phyloP scores from a whole-genome alignment of 2,113 vertebrate species.

The Oxyruncus cristatus region DNA sequence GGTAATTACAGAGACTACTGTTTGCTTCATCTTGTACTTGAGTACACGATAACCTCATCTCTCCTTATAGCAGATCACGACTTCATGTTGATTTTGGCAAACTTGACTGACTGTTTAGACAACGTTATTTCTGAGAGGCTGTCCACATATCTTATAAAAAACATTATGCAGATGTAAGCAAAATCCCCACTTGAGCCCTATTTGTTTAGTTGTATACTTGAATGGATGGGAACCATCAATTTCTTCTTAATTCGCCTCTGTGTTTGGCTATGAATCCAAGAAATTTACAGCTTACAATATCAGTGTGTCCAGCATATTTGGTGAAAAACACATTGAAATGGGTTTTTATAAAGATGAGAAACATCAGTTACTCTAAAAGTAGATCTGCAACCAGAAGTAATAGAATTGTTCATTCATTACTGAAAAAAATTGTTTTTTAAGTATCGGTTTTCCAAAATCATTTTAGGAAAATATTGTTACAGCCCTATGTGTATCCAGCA shows the following conservation, averaged over 20 bases:
- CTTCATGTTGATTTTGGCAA: background rate
- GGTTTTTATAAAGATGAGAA: background rate
- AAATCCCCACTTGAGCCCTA: background rate
- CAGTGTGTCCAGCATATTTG: background rate
- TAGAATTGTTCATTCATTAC: background rate
- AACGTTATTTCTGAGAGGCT: background rate
- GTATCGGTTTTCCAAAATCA: background rate
- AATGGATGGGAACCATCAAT: background rate
- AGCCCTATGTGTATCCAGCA: background rate
- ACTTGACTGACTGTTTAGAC: background rate
- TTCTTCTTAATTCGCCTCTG: background rate
- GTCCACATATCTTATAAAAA: background rate
- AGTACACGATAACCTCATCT: background rate
- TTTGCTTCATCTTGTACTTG: background rate
- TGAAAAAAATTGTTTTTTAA: background rate
- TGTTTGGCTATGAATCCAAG: background rate
- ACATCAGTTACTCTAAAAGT: background rate
- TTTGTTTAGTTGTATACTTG: background rate
- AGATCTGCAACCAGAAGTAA: background rate
- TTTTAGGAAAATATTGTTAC: background rate
- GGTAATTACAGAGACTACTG: background rate
- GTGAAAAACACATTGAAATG: background rate
- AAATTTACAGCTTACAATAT: background rate
- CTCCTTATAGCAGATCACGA: background rate
- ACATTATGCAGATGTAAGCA: background rate